Evolutionary conservation across 1,140 invertebrate genomes (phyloP), one percentile per base, ranked within the genome.

Genomic region (Meloidogyne chitwoodi): DNA sequence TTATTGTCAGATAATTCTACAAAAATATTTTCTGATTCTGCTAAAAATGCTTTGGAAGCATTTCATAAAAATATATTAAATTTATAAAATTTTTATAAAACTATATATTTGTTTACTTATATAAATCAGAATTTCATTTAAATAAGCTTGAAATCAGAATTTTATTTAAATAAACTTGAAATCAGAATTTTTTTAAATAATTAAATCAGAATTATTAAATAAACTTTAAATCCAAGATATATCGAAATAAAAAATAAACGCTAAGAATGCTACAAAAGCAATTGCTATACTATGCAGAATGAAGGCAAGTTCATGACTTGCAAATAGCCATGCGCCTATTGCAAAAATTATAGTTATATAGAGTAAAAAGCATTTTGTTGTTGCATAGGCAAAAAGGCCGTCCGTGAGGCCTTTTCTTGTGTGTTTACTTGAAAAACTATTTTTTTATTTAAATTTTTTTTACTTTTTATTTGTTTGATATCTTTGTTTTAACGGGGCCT

Each of bases 211-310:
- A 19, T 16, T 44, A 44, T 8, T 6, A 8, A 56, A 8, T n/a
- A n/a, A n/a, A 22, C 19, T 56, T 72, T 34, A 73, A 22, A 73
- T 22, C 70, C 70, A 73, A 22, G 64, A 29, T 29, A 73, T 14
- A 31, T 73, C 48, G n/a, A 73, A 73, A 61, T 64, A 34, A 34
- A 73, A 73, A 29, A 73, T 22, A 24, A 34, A 73, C 26, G 38
- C 41, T 26, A 22, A 19, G 22, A 73, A 16, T 27, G 22, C 38
- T n/a, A 73, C 56, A 24, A 73, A n/a, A 73, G 29, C 16, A 61
- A 73, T 73, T 14, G 34, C 61, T 24, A 27, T 0, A 29, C 64
- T 73, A 31, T 63, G 38, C 2, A 63, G 4, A 38, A 62, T 12
- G 10, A 73, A 73, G 24, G 64, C 16, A 24, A 64, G 5, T 56